Evolutionary conservation across 1,140 invertebrate genomes (phyloP).

Genomic region (Drosophila simulans): DNA sequence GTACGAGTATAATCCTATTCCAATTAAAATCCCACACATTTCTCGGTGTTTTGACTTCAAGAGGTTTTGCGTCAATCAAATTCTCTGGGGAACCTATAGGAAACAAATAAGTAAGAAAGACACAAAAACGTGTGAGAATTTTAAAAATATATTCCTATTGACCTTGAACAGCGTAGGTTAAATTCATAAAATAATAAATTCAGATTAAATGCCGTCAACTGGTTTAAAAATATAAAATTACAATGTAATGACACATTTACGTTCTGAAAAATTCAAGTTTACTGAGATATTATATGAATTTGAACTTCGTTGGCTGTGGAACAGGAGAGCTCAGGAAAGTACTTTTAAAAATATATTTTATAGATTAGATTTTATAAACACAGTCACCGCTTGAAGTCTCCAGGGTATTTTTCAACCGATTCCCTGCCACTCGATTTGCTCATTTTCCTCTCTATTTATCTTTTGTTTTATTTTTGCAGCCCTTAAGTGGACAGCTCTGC

Average conservation of each 20-base stretch:
- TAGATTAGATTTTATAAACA: too few species aligned
- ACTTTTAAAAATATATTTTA: too few species aligned
- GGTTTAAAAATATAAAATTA: neutral
- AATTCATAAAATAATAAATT: neutral
- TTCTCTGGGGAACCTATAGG: conserved; percentile 13
- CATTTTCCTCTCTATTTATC: conserved; percentile 28
- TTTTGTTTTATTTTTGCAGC: conserved; percentile 43
- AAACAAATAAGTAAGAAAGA: neutral
- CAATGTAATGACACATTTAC: neutral
- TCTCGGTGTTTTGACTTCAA: conserved; percentile 5
- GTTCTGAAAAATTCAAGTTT: too few species aligned
- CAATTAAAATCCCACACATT: conserved; percentile 1
- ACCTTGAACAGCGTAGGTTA: neutral
- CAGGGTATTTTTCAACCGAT: conserved; percentile 18
- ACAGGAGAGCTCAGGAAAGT: too few species aligned
- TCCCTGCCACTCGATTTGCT: neutral
- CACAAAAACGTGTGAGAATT: neutral
- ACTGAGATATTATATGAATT: too few species aligned
- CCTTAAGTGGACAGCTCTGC: conserved; percentile 53
- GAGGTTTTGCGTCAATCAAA: conserved; percentile 32
- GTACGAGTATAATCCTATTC: conserved; percentile 10
- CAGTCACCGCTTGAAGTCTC: neutral
- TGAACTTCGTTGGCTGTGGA: too few species aligned
- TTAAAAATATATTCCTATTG: neutral
- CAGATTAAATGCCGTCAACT: neutral